Percentiles rank a stretch among this genome's conserved stretches.
Conservation (phyloP, 92 coral and sea anemone genomes). For the Umimayanthus chanpuru region DNA sequence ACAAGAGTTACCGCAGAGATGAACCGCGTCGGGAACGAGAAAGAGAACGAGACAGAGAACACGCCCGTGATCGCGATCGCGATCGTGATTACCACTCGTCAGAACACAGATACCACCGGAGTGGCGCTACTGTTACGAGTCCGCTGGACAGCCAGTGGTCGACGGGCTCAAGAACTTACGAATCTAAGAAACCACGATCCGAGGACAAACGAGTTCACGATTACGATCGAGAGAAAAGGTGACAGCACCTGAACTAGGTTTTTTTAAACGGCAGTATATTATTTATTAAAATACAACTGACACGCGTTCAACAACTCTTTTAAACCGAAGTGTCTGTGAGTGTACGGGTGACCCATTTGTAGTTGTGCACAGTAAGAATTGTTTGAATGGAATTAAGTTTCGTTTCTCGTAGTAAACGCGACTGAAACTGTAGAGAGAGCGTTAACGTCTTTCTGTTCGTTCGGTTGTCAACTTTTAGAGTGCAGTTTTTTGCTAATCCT, state of each 20-base stretch:
- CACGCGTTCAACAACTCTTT: not conserved
- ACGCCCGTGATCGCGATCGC: conserved; percentile 58
- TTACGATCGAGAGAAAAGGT: conserved; percentile 77
- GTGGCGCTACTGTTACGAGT: conserved; percentile 15
- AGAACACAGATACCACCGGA: conserved; percentile 58
- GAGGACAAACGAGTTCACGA: conserved; percentile 69
- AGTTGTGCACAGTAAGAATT: not conserved
- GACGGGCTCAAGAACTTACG: conserved; percentile 53
- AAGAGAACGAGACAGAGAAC: conserved; percentile 35
- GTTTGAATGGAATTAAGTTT: conserved; percentile 2
- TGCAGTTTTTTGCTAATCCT: too few species aligned
- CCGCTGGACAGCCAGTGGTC: conserved; percentile 44
- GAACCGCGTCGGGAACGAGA: conserved; percentile 36
- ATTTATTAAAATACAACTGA: conserved; percentile 20
- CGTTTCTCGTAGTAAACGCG: not conserved
- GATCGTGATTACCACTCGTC: conserved; percentile 83
- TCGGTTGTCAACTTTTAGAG: too few species aligned
- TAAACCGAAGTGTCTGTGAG: not conserved
- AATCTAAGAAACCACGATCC: conserved; percentile 63
- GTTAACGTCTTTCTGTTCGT: not conserved
- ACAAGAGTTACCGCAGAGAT: conserved; percentile 61
- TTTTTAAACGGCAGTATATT: not conserved
- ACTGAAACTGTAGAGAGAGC: not conserved
- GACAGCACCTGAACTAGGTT: conserved; percentile 41
- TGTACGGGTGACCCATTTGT: not conserved